These are phyloP conservation scores for Leucopsar rothschildi DNA, from an alignment of 2,113 vertebrate species.

Conservation along the genomic window DNA sequence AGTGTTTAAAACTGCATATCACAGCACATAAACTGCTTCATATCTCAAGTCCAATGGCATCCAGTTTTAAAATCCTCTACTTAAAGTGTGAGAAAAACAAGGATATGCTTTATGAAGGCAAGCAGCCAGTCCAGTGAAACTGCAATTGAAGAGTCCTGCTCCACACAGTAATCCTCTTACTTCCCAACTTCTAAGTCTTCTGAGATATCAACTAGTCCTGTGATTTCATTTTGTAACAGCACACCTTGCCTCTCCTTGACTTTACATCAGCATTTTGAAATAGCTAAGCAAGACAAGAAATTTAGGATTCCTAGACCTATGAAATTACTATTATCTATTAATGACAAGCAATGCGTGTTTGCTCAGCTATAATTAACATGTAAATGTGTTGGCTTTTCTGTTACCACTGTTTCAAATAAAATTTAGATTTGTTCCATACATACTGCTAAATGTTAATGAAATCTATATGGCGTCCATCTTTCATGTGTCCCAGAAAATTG, in stretches of 20 bases:
- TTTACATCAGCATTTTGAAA: not conserved
- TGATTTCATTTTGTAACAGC: fast-evolving
- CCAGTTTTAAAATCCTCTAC: not conserved
- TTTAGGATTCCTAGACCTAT: not conserved
- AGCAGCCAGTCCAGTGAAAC: not conserved
- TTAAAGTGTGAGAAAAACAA: not conserved
- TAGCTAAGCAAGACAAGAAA: not conserved
- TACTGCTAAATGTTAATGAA: not conserved
- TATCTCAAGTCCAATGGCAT: not conserved
- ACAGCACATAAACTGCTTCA: not conserved
- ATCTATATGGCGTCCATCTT: not conserved
- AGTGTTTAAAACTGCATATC: not conserved
- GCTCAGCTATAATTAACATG: not conserved
- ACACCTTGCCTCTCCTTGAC: not conserved
- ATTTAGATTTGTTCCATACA: not conserved
- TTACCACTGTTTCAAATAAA: not conserved
- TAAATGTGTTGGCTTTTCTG: not conserved
- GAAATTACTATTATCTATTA: not conserved
- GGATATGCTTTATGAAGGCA: not conserved
- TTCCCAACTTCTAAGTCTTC: not conserved
- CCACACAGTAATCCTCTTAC: not conserved
- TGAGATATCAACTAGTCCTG: not conserved
- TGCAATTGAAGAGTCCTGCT: not conserved
- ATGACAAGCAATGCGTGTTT: not conserved
- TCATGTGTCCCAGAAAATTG: not conserved